Base-by-base conservation (phyloP, 2,797 vertebrate species). In the Gymnopithys bicolor region DNA sequence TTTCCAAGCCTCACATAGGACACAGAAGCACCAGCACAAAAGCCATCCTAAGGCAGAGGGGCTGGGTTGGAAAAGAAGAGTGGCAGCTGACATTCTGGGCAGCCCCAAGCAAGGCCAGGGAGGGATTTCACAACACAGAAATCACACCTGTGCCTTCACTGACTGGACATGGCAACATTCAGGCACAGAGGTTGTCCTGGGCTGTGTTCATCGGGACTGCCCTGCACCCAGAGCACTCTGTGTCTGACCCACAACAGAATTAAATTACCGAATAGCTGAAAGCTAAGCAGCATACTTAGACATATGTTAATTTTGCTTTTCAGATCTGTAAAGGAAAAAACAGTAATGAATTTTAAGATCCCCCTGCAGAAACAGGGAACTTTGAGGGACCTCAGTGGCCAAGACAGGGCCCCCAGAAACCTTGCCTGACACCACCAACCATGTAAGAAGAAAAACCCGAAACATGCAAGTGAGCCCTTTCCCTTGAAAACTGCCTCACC, bases 131-230 rank as follows among this genome's bases (percentile, higher is more conserved):
- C 24, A 7, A 9, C 0, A 9, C 0, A 51, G 41, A 62, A 84
- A n/a, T 33, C 35, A 39, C 28, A 4, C 0, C 0, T 14, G 21
- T 37, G 46, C 1, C 0, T 13, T 37, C 46, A 11, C 19, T n/a
- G 15, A 41, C 19, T 68, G 64, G 53, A 25, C 0, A 1, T 45
- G 66, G 16, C 69, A 69, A 22, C 51, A 73, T 48, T 68, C 45
- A 49, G 43, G 41, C 39, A 11, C 48, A 66, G 66, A 41, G 37
- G 27, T 33, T 70, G 37, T 32, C 37, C 2, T 2, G 22, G 46
- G 16, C 76, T 69, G 35, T 14, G 51, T 52, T 37, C 30, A 5
- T 4, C 0, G 0, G 66, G 16, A 19, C 32, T 7, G 45, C 51
- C 43, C 35, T 23, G 45, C 1, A 2, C 66, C 33, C 74, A 41